Percentiles rank a stretch among this genome's conserved stretches.
Evolutionary conservation across 2,797 vertebrate genomes (phyloP).

Genomic region (Salmo trutta): DNA sequence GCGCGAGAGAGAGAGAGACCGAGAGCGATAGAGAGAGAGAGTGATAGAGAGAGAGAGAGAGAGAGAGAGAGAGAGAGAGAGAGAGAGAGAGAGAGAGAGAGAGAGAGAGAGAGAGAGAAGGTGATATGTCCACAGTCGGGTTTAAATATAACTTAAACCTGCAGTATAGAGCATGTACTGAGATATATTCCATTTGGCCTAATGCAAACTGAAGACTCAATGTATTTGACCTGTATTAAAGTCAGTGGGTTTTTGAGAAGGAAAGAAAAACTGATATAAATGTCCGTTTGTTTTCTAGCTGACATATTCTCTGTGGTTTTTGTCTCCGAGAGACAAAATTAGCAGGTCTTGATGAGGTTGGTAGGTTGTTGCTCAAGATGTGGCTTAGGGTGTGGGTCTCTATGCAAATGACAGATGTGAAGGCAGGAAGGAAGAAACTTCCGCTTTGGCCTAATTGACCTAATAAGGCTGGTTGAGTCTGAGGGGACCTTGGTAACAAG

Average conservation of each 20-base stretch:
- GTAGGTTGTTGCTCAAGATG: constrained; percentile 5
- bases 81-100: constrained; percentile 14
- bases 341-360: constrained; percentile 5
- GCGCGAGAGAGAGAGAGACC: no score
- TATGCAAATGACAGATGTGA: constrained; percentile 32
- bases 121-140: not conserved
- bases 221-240: not conserved
- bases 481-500: not conserved
- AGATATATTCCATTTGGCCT: not conserved
- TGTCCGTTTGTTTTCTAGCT: not conserved
- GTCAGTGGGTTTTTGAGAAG: not conserved
- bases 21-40: not conserved
- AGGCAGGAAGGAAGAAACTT: constrained; percentile 25
- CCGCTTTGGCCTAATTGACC: constrained; percentile 56
- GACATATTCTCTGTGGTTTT: not conserved
- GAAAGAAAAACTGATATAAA: no score
- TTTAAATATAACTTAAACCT: not conserved
- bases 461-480: constrained; percentile 43
- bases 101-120: not conserved
- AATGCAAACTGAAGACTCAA: not conserved
- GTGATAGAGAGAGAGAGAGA: not conserved
- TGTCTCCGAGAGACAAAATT: constrained; percentile 17
- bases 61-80: no score
- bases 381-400: constrained; percentile 4
- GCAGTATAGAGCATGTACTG: not conserved